Base-by-base conservation (phyloP, 2,888 invertebrate species). In the Andrena praecox region DNA sequence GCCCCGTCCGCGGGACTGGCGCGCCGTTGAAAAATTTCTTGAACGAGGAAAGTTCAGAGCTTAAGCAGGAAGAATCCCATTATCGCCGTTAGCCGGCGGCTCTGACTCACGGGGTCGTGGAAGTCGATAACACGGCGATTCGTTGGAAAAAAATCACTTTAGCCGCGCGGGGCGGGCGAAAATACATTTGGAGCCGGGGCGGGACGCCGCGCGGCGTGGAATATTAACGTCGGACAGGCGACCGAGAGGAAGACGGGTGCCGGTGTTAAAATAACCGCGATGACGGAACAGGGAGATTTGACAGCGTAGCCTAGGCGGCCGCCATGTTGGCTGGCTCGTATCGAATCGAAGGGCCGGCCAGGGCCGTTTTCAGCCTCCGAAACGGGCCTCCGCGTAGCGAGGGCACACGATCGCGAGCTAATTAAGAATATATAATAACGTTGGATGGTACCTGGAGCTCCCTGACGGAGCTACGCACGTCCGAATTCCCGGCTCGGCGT, bases 301-400 rank as follows among this genome's bases (percentile, higher is more conserved):
- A 91, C 91, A 91, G 91, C 62, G 74, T 80, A 82, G 79, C 80
- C 84, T 85, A 87, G 84, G 80, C 85, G 89, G 89, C 85, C 85
- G 92, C 92, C 92, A 92, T 92, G 80, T 91, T 92, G 88, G 87
- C 85, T 85, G 80, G 12, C 67, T 79, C 79, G 77, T 68, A 81
- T 79, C 87, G 85, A 80, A 71, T 84, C 82, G 81, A 83, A 83
- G 82, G 87, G 82, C 77, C 74, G 80, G 77, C 78, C 70, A 67
- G 64, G 72, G 80, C 72, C 71, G 54, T 60, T 50, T 20, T 27
- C 48, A 24, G 20, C 8, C 20, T 24, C 0, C 0, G 31, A 52
- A 31, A 12, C n/a, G 7, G 42, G 50, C 75, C 54, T 29, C 42
- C 35, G 29, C 24, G 12, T 16, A 7, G 27, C n/a, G 62, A 67